These are phyloP conservation scores for Rhyacichthys aspro DNA, from an alignment of 2,797 vertebrate species.

Conservation along the genomic window DNA sequence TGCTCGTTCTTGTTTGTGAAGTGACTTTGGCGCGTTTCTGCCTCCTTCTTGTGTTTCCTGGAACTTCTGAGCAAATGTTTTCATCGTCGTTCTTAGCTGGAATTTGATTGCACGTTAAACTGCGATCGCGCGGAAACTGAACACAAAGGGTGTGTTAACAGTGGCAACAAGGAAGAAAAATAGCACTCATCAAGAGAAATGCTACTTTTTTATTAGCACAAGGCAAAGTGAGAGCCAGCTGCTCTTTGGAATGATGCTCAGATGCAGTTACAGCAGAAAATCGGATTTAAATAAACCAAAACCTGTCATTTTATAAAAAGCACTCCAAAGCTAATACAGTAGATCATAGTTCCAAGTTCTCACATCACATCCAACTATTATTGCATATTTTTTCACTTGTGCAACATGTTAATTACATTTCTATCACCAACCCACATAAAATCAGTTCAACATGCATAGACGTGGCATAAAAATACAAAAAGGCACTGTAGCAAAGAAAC, in stretches of 20 bases:
- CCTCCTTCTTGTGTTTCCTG: slow-evolving; percentile 27
- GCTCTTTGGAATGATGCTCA: slow-evolving; percentile 46
- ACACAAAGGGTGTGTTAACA: slow-evolving; percentile 25
- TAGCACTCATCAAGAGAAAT: slow-evolving; percentile 32
- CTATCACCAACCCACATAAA: not conserved
- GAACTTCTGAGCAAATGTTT: slow-evolving; percentile 40
- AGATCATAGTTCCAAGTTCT: slow-evolving; percentile 12
- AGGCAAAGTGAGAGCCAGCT: slow-evolving; percentile 45
- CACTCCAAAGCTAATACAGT: slow-evolving; percentile 37
- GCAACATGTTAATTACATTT: slow-evolving; percentile 6
- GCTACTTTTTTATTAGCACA: slow-evolving; percentile 51
- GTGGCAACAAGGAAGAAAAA: slow-evolving; percentile 23
- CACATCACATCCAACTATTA: not conserved
- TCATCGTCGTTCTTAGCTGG: slow-evolving; percentile 10
- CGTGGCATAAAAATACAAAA: slow-evolving; percentile 1
- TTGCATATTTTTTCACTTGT: not conserved
- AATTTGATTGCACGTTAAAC: slow-evolving; percentile 35
- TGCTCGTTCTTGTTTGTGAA: slow-evolving; percentile 42
- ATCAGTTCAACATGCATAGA: not conserved
- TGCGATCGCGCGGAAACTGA: slow-evolving; percentile 10
- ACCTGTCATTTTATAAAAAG: slow-evolving; percentile 8
- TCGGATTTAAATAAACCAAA: slow-evolving; percentile 39
- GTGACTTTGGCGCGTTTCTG: slow-evolving; percentile 23
- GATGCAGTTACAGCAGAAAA: slow-evolving; percentile 43
- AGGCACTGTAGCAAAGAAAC: not conserved